Percentiles rank a stretch among this genome's conserved stretches.
These are phyloP conservation scores for Vespertilio murinus DNA, from an alignment of 2,797 vertebrate species.

Conservation along the genomic window DNA sequence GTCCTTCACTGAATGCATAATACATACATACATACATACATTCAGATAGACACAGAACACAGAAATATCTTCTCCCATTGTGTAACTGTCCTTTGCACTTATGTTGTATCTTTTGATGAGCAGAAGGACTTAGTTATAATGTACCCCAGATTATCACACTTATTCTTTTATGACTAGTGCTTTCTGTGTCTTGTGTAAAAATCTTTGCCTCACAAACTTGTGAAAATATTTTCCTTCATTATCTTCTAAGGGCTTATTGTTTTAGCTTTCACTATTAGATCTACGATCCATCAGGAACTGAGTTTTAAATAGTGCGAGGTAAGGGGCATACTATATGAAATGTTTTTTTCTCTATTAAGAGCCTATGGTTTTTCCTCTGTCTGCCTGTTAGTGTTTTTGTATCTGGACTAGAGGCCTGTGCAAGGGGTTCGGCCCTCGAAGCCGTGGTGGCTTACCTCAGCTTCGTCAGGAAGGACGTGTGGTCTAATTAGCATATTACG, in stretches of 20 bases:
- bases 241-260: not conserved
- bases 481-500: too few relatives aligned
- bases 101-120: not conserved
- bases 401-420: not conserved
- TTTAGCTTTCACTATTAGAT: not conserved
- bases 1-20: not conserved
- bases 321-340: not conserved
- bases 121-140: not conserved
- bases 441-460: too few relatives aligned
- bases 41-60: not conserved
- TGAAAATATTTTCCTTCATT: not conserved
- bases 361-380: not conserved
- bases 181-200: conserved; percentile 7
- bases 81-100: not conserved
- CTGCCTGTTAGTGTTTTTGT: not conserved
- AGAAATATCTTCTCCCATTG: not conserved
- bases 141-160: not conserved
- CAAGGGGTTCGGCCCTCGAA: too few relatives aligned
- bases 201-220: not conserved
- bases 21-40: not conserved
- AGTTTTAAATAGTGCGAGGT: too few relatives aligned
- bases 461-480: too few relatives aligned
- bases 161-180: not conserved
- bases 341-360: not conserved
- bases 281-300: not conserved